phyloP scores from a whole-genome alignment of 2,113 vertebrate species.

The Athene cunicularia region DNA sequence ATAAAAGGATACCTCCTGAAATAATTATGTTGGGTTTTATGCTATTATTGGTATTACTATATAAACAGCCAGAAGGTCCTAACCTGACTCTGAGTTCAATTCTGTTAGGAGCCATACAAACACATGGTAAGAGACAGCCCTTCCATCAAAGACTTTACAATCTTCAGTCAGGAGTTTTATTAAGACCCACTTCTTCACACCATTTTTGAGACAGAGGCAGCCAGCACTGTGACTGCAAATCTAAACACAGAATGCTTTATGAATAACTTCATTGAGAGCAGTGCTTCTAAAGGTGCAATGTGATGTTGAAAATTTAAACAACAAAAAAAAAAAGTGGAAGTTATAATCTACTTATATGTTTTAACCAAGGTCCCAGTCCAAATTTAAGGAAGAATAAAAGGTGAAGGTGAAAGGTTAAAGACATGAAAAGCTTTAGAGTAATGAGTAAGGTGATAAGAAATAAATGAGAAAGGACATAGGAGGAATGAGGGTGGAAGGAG shows the following conservation, averaged over 20 bases:
- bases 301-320: not conserved
- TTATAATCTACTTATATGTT: not conserved
- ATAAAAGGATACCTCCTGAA: not conserved
- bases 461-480: not conserved
- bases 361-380: not conserved
- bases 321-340: not conserved
- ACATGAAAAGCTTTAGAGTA: not conserved
- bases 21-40: not conserved
- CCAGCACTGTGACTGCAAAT: constrained; percentile 37
- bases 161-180: constrained; percentile 26
- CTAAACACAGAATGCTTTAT: constrained; percentile 48
- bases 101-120: not conserved
- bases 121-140: not conserved
- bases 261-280: constrained; percentile 57
- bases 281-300: constrained; percentile 12
- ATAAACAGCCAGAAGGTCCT: not conserved
- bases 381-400: not conserved
- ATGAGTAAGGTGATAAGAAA: not conserved
- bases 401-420: not conserved
- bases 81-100: not conserved
- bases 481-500: not conserved
- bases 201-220: constrained; percentile 48
- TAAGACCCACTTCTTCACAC: constrained; percentile 24
- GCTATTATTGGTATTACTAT: not conserved
- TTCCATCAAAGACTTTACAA: constrained; percentile 38